A percentile compares a stretch with the other conserved stretches of the same genome.
Conservation (phyloP, 2,113 vertebrate genomes). For the Paralichthys olivaceus region DNA sequence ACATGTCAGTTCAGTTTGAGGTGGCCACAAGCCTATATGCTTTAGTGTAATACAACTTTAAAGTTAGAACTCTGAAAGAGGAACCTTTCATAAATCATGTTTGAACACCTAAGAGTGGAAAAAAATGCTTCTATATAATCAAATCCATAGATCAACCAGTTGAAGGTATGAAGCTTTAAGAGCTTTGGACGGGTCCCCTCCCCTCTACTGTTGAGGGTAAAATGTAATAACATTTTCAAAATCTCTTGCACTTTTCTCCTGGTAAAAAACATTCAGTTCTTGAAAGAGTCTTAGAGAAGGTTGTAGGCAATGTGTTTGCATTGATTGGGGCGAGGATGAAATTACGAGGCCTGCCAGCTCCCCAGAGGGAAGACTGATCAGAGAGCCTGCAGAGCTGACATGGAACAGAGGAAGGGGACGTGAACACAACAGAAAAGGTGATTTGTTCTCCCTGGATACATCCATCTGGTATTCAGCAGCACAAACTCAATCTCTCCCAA, state of each 20-base stretch:
- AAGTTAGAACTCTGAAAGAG: conserved; percentile 53
- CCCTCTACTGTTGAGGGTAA: conserved; percentile 22
- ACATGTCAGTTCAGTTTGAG: conserved; percentile 55
- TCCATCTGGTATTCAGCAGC: conserved; percentile 83
- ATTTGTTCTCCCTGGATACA: conserved; percentile 80
- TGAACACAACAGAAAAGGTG: conserved; percentile 78
- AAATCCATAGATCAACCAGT: conserved; percentile 70
- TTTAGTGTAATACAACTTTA: conserved; percentile 48
- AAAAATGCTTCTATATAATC: conserved; percentile 61
- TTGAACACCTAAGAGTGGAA: conserved; percentile 52
- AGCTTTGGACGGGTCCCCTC: conserved; percentile 47
- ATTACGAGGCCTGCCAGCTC: conserved; percentile 76
- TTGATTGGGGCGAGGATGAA: conserved; percentile 77
- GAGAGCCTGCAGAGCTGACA: conserved; percentile 71
- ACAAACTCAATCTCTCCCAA: conserved; percentile 82
- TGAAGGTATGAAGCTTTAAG: conserved; percentile 55
- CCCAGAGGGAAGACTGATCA: conserved; percentile 75
- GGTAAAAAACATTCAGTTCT: conserved; percentile 57
- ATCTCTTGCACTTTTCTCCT: conserved; percentile 30
- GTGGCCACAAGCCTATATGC: conserved; percentile 20
- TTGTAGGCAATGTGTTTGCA: conserved; percentile 68
- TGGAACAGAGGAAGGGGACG: conserved; percentile 65
- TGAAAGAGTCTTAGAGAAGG: conserved; percentile 54
- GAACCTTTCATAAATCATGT: conserved; percentile 65
- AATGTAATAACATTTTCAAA: conserved; percentile 57